Base-by-base conservation (phyloP, 2,888 invertebrate species). In the Drosophila aldrichi region DNA sequence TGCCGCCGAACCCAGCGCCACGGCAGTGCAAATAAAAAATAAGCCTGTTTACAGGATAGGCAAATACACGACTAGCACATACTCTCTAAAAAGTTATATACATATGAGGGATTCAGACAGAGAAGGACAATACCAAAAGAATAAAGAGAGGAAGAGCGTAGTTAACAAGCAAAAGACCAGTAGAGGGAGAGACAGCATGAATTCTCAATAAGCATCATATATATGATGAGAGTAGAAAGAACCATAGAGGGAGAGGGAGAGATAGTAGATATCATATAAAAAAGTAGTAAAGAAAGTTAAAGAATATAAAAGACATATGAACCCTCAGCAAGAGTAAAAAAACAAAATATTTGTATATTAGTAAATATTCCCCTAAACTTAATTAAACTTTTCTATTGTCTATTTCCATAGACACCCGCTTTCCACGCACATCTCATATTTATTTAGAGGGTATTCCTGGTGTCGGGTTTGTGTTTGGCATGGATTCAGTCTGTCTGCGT, bases 1-100 rank as follows among this genome's bases (percentile, higher is more conserved):
- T n/a, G 22, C 7, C 52, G 59, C 46, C 67, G 49, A 68, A 22
- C 60, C 52, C 70, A 49, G 64, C 18, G 43, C 18, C 69, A 62
- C 36, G 44, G 36, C 62, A 75, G 66, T 56, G 75, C 40, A 61
- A 75, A 72, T 48, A 75, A 46, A 14, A 44, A 22, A 38, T 2
- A 20, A 51, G 58, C 29, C 25, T 29, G 41, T 14, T 16, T 20
- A 8, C 7, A 36, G n/a, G 18, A 16, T 0, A 7, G 18, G n/a
- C 9, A 29, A 40, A 0, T 46, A 29, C 12, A 14, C 55, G 64
- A 69, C 77, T 55, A 14, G 16, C 43, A 52, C 36, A 40, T 74
- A 40, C 70, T 36, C 78, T 70, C 41, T 22, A 32, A 6, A 51
- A 20, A 1, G 20, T 34, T 29, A 8, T 29, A 16, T 0, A 46